Conservation (phyloP, 2,797 vertebrate genomes). For the Catamblyrhynchus diadema region DNA sequence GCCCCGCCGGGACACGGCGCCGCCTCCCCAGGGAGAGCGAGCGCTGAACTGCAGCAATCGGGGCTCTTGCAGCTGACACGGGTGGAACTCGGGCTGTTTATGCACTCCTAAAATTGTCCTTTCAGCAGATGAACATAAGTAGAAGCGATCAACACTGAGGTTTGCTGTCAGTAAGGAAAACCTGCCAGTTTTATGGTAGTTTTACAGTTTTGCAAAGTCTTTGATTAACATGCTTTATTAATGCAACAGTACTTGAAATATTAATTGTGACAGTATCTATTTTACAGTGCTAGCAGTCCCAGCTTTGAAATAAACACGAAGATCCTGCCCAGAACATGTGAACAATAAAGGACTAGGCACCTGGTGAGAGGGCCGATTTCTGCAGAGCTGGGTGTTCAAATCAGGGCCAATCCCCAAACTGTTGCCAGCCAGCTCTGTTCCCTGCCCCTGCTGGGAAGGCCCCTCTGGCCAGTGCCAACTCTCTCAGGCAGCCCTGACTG, state of each 20-base stretch:
- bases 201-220: not conserved
- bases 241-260: not conserved
- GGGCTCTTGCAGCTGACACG: rapidly evolving
- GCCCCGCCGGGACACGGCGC: not conserved
- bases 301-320: not conserved
- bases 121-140: not conserved
- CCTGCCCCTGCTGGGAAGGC: rapidly evolving
- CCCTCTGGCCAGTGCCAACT: not conserved
- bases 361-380: not conserved
- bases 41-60: rapidly evolving
- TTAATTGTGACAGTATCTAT: rapidly evolving
- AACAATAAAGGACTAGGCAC: not conserved
- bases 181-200: not conserved
- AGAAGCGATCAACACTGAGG: not conserved
- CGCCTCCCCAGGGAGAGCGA: not conserved
- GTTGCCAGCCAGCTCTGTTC: not conserved
- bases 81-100: rapidly evolving
- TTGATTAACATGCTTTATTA: not conserved
- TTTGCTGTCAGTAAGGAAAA: not conserved
- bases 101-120: rapidly evolving
- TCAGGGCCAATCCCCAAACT: not conserved
- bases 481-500: rapidly evolving
- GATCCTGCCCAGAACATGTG: not conserved
- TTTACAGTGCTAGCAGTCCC: not conserved
- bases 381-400: not conserved